Evolutionary conservation across 1,140 invertebrate genomes (phyloP), one percentile per base, ranked within the genome.

Genomic region (Caenorhabditis remanei): DNA sequence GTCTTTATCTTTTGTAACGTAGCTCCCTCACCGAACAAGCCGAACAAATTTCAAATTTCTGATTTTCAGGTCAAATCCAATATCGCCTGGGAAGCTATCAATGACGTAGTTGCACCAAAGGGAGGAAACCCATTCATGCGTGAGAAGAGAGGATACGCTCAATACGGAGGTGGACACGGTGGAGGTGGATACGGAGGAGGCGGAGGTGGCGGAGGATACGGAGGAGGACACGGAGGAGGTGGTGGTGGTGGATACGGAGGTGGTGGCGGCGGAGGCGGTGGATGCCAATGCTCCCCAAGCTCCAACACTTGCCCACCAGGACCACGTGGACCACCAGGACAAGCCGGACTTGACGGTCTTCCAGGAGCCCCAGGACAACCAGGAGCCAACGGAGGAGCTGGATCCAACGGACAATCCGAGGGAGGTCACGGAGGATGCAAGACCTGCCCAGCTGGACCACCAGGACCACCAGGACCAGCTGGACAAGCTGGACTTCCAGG

Each of bases 401-500:
- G 71, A 50, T n/a, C 46, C 4, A 79, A 79, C n/a, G 71, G 71
- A 79, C 32, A 41, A 32, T 79, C 71, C 14, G 71, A 79, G 14
- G 65, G 65, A 71, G 41, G 65, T 6, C 19, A 46, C 24, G 83
- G 65, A 56, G 86, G 83, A 48, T 87, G 86, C 86, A 87, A 79
- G 65, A 61, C 53, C n/a, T 87, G 86, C 86, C 83, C 86, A 71
- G 86, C 86, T n/a, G 86, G 86, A 85, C 83, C 86, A 71, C 82
- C 86, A 71, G 86, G 86, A 84, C 83, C 86, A 82, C 86, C 86
- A 55, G 86, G 86, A 85, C 86, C 86, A 71, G 86, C 67, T 24
- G 86, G 86, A 87, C 83, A 71, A 61, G 83, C 86, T 24, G 86
- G 86, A 85, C 83, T 21, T 43, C 48, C 55, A 50, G 86, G 86